phyloP scores from a whole-genome alignment of 1,140 invertebrate species.

The Notospermus geniculatus region DNA sequence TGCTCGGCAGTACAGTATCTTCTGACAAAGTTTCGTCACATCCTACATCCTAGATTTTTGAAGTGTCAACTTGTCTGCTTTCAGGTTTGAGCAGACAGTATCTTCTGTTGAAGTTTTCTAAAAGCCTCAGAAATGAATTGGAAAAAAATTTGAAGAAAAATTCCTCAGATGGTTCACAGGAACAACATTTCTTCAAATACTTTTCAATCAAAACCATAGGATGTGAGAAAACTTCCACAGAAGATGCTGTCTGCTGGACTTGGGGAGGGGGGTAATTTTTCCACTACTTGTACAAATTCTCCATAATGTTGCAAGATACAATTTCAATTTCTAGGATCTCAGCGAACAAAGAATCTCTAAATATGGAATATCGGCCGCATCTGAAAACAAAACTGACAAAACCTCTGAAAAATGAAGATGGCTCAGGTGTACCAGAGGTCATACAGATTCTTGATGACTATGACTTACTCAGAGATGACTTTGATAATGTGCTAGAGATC shows the following conservation, averaged over 20 bases:
- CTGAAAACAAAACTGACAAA: slow-evolving; percentile 70
- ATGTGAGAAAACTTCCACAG: no score
- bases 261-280: background rate
- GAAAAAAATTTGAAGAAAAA: no score
- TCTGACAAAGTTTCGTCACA: background rate
- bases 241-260: no score
- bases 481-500: slow-evolving; percentile 83
- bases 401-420: slow-evolving; percentile 69
- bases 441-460: slow-evolving; percentile 77
- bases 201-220: no score
- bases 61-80: background rate
- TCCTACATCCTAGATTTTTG: background rate
- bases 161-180: no score
- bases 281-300: background rate
- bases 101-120: no score
- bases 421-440: slow-evolving; percentile 67
- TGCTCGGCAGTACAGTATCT: background rate
- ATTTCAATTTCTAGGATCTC: slow-evolving; percentile 39
- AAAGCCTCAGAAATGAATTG: no score
- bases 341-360: slow-evolving; percentile 44
- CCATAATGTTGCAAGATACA: background rate
- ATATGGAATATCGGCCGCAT: slow-evolving; percentile 73
- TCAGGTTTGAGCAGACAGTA: no score
- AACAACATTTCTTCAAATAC: no score
- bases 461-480: slow-evolving; percentile 83